Evolutionary conservation across 2,113 vertebrate species (phyloP), one percentile per base, ranked within the genome.

Genomic region (Rhinoderma darwinii): DNA sequence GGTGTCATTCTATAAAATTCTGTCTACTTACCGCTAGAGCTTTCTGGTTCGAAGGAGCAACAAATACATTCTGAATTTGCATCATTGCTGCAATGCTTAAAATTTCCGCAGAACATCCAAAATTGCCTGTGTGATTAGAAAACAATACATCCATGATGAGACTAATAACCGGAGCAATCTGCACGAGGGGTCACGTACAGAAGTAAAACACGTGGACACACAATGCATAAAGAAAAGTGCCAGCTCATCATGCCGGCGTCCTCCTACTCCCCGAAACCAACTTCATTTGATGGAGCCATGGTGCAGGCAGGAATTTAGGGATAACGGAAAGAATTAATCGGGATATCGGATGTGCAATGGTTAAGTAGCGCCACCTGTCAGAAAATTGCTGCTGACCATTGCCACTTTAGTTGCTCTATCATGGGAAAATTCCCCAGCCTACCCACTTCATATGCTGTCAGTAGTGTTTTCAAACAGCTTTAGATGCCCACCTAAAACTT

Each of bases 31-130:
- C 98, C 25, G 98, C 97, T 84, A 94, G 94, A 86, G 93, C 93
- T 92, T 98, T 99, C 91, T 99, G 97, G 93, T 97, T 97, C 87
- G 97, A 92, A 30, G 97, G 97, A 32, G 96, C 90, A 43, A 95
- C 79, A 89, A 99, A 99, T 84, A 99, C 93, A 89, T 99, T 99
- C 89, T 99, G 98, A 91, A 99, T 99, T 91, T 99, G 98, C 97
- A 99, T 99, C 98, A 99, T 99, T 80, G 98, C 97, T 5, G 97
- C 98, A 51, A 99, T 99, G 90, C 96, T 98, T 85, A 98, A 91
- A 35, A 99, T 96, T 93, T 99, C 98, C 89, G 98, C 97, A 88
- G 98, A 99, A 92, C 98, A 99, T 90, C 97, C 96, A 76, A 97
- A 98, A 91, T 97, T 99, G 86, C 98, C 98, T 96, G 50, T 8